Evolutionary conservation across 2,888 invertebrate species (phyloP).

Genomic region (Synanthedon myopaeformis): DNA sequence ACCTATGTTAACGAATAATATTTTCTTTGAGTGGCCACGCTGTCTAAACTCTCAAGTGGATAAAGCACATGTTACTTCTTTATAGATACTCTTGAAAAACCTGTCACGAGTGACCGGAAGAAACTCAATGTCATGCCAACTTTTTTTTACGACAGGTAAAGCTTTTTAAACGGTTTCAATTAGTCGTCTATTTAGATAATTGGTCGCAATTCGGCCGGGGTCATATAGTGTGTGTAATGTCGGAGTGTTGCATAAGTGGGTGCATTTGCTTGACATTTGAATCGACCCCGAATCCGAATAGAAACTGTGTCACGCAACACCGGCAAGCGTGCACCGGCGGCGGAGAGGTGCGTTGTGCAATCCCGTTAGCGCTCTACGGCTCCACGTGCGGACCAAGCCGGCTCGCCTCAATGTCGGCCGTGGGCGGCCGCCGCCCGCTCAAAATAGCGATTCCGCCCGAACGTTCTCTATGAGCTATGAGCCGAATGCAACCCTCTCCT

Average conservation of each 20-base stretch:
- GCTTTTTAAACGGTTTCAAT: conserved; percentile 2
- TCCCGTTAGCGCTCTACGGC: conserved; percentile 62
- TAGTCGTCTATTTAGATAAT: conserved; percentile 6
- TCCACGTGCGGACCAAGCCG: conserved; percentile 59
- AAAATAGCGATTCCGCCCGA: conserved; percentile 33
- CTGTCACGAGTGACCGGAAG: neutral
- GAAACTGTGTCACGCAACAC: conserved; percentile 66
- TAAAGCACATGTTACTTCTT: neutral
- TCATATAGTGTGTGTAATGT: conserved; percentile 25
- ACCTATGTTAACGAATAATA: no score
- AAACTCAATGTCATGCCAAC: neutral
- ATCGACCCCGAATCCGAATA: conserved; percentile 70
- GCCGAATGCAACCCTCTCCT: conserved; percentile 15
- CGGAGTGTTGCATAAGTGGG: conserved; percentile 57
- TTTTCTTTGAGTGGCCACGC: no score
- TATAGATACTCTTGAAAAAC: neutral
- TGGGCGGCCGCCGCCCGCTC: conserved; percentile 49
- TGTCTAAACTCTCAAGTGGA: no score
- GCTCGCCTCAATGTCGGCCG: conserved; percentile 66
- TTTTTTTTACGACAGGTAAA: conserved; percentile 2
- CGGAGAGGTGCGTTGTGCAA: conserved; percentile 59
- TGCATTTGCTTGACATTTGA: conserved; percentile 70
- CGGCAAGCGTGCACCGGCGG: conserved; percentile 42
- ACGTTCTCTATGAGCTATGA: conserved; percentile 8
- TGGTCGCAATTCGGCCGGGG: conserved; percentile 33